Evolutionary conservation across 2,113 vertebrate species (phyloP).

Genomic region (Salvelinus namaycush): DNA sequence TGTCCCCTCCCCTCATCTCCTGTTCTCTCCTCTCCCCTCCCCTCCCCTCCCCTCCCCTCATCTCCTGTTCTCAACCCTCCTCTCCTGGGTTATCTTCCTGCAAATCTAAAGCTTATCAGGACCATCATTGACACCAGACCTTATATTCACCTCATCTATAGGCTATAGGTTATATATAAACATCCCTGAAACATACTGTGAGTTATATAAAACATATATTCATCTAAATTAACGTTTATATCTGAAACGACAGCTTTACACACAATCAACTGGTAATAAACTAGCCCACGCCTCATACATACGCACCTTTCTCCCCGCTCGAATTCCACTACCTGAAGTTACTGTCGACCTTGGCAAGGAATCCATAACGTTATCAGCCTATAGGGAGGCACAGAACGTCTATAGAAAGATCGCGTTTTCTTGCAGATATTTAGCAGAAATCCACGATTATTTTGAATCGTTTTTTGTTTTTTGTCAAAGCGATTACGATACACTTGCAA

Average conservation of each 20-base stretch:
- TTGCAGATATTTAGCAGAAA: too few relatives aligned
- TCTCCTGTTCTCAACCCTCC: too few relatives aligned
- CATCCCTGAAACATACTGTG: background rate
- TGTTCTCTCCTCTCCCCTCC: fast-evolving
- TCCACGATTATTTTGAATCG: too few relatives aligned
- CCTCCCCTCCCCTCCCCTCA: background rate
- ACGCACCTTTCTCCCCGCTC: background rate
- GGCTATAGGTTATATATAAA: background rate
- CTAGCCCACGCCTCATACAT: background rate
- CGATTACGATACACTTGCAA: background rate
- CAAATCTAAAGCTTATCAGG: background rate
- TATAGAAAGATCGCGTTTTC: too few relatives aligned
- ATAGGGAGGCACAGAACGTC: background rate
- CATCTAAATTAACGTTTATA: background rate
- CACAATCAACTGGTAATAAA: background rate
- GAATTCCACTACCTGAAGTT: background rate
- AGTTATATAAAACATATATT: background rate
- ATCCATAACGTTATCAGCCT: background rate
- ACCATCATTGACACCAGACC: background rate
- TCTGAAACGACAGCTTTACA: background rate
- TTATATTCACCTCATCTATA: too few relatives aligned
- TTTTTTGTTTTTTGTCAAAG: too few relatives aligned
- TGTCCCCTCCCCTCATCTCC: background rate
- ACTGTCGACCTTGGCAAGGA: background rate
- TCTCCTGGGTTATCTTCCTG: background rate